Conservation (phyloP, 1,140 invertebrate species). For the Limonius californicus region DNA sequence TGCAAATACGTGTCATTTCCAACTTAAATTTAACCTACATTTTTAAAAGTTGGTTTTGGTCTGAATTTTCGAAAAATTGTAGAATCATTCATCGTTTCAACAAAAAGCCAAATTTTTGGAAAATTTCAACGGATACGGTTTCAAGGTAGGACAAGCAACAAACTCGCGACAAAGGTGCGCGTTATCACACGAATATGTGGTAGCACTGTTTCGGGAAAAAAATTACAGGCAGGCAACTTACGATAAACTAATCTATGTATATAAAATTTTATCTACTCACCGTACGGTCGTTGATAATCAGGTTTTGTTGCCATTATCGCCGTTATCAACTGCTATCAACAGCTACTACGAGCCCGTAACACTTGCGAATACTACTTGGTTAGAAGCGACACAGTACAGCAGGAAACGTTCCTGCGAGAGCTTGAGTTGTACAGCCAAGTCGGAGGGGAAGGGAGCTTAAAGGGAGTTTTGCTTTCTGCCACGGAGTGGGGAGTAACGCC, state of each 20-base stretch:
- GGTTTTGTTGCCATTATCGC: constrained; percentile 44
- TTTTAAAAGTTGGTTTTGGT: too few species aligned
- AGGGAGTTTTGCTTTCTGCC: constrained; percentile 7
- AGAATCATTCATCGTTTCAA: too few species aligned
- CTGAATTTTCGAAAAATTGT: too few species aligned
- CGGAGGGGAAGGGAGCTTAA: constrained; percentile 15
- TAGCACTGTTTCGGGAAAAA: constrained; percentile 27
- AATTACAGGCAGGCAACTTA: constrained; percentile 29
- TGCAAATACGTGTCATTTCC: too few species aligned
- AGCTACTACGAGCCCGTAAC: constrained; percentile 26
- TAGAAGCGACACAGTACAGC: constrained; percentile 19
- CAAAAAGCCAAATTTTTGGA: too few species aligned
- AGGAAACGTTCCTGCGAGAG: constrained; percentile 19
- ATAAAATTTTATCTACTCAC: constrained; percentile 48
- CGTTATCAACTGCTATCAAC: constrained; percentile 43
- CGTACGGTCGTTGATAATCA: constrained; percentile 47
- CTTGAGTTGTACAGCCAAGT: constrained; percentile 13
- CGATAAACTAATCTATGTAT: constrained; percentile 44
- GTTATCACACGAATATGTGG: constrained; percentile 19
- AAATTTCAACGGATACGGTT: too few species aligned
- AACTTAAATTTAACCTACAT: too few species aligned
- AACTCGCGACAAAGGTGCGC: not conserved
- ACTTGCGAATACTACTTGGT: constrained; percentile 22
- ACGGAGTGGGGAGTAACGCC: constrained; percentile 31
- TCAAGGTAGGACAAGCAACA: too few species aligned